Percentiles rank a stretch among this genome's conserved stretches.
These are phyloP conservation scores for Ypsolopha scabrella DNA, from an alignment of 2,888 invertebrate genomes.

Conservation along the genomic window DNA sequence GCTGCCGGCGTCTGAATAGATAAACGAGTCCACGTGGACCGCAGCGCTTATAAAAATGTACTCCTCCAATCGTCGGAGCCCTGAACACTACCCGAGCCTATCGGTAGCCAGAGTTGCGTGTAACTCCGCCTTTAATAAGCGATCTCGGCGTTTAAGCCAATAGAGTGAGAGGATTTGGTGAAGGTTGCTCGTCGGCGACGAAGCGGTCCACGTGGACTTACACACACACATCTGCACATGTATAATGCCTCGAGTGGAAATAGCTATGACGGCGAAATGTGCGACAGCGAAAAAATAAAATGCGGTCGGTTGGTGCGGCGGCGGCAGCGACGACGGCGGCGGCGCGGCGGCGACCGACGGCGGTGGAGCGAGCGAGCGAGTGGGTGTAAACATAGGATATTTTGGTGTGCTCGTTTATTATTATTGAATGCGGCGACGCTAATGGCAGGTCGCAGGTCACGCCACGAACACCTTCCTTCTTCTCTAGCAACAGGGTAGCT, in stretches of 20 bases:
- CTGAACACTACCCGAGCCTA: slow-evolving; percentile 34
- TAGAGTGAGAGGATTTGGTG: slow-evolving; percentile 29
- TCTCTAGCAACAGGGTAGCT: too few relatives aligned
- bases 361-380: slow-evolving; percentile 41
- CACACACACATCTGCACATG: slow-evolving; percentile 54
- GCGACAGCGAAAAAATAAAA: slow-evolving; percentile 72
- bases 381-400: slow-evolving; percentile 70
- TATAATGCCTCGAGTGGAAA: slow-evolving; percentile 71
- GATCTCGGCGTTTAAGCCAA: slow-evolving; percentile 51
- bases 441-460: slow-evolving; percentile 6
- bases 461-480: background rate
- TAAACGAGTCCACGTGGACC: slow-evolving; percentile 72
- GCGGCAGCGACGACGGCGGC: slow-evolving; percentile 32
- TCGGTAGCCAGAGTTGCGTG: slow-evolving; percentile 37
- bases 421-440: slow-evolving; percentile 50
- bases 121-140: slow-evolving; percentile 72
- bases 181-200: slow-evolving; percentile 57
- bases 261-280: slow-evolving; percentile 72
- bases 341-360: slow-evolving; percentile 14
- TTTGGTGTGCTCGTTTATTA: slow-evolving; percentile 68
- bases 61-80: slow-evolving; percentile 43
- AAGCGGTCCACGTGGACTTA: slow-evolving; percentile 65
- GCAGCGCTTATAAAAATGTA: slow-evolving; percentile 67
- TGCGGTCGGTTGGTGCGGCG: slow-evolving; percentile 67
- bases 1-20: slow-evolving; percentile 72